Evolutionary conservation across 2,113 vertebrate species (phyloP), one percentile per base, ranked within the genome.

Genomic region (Hylia prasina): DNA sequence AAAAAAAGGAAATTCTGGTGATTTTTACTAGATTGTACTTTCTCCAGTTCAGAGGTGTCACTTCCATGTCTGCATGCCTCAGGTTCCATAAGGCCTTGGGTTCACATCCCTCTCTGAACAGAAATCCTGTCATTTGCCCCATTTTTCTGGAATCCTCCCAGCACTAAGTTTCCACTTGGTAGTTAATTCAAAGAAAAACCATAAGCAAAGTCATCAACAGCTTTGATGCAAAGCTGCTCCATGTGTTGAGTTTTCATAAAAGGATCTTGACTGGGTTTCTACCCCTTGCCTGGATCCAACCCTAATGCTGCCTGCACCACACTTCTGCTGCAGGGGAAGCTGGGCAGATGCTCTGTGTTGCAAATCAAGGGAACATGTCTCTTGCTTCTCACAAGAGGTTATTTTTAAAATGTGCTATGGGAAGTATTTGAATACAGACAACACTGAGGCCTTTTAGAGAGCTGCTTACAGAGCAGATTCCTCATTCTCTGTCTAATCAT

Each of bases 401-500:
- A 95, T 97, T 93, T 97, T 94, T 94, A 94, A 91, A 96, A 87
- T 69, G 90, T 96, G 91, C 76, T 82, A 87, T 54, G 69, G 84
- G 90, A 88, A 79, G 56, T 90, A 94, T 95, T 94, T 93, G 76
- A 92, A 79, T 89, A 60, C 56, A 97, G 87, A 61, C 44, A 94
- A 95, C 88, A 87, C 85, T 94, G 79, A 97, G 69, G 93, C 94
- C 77, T 96, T 97, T 97, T 84, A 95, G 89, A 95, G 91, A 80
- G 87, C 94, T 96, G 82, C 89, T 94, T 97, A 96, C 89, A 73
- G 76, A 91, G 92, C 94, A 96, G 86, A 95, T 91, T 94, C 96
- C 96, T 94, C 68, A 6, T 93, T 93, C 87, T 58, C 84, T 94
- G 96, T 89, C 95, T 96, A 92, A 97, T 96, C 91, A 89, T 94